Conservation (phyloP, 2,797 vertebrate species). For the Sardinella longiceps region DNA sequence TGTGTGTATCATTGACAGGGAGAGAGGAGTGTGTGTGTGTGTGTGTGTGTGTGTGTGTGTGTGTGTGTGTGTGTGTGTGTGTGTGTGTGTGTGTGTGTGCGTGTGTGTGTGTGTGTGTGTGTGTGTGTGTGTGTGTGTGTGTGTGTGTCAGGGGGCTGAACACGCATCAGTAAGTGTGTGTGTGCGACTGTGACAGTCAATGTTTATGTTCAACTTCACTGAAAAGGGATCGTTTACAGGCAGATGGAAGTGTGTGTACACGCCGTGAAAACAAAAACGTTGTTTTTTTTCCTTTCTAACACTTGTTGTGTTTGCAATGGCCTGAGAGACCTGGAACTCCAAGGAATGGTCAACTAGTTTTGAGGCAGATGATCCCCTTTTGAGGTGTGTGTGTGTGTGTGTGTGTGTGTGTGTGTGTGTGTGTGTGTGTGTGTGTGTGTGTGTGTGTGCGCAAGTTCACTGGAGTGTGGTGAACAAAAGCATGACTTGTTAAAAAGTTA, state of each 20-base stretch:
- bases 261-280: not conserved
- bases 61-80: not conserved
- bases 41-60: conserved; percentile 19
- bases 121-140: conserved; percentile 15
- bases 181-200: not conserved
- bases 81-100: not conserved
- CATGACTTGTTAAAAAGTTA: conserved; percentile 12
- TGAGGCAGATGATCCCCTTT: not conserved
- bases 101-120: conserved; percentile 35
- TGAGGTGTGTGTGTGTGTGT: not conserved
- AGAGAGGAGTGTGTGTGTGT: conserved; percentile 35
- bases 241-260: conserved; percentile 2
- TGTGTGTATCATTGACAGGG: conserved; percentile 21
- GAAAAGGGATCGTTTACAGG: not conserved
- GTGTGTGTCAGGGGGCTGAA: not conserved
- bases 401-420: not conserved
- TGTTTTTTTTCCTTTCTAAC: not conserved
- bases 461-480: not conserved
- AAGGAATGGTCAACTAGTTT: not conserved
- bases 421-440: not conserved
- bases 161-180: not conserved
- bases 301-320: conserved; percentile 8
- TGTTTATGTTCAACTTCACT: not conserved
- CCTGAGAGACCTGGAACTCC: not conserved
- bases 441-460: not conserved